Evolutionary conservation across 2,113 vertebrate genomes (phyloP).

Genomic region (Colistium nudipinnis): DNA sequence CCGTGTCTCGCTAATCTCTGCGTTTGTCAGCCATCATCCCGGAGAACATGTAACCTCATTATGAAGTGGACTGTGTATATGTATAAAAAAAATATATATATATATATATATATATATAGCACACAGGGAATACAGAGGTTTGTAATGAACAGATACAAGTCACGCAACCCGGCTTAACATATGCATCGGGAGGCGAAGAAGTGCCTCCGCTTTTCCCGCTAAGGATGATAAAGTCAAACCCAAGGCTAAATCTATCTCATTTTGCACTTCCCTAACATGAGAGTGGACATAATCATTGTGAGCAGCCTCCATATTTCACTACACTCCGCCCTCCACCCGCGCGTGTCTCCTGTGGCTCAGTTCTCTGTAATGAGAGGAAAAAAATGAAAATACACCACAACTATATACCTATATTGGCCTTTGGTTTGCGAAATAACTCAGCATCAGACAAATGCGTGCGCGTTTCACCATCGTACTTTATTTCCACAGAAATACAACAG

Average conservation of each 20-base stretch:
- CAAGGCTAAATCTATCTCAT: background rate
- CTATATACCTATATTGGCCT: background rate
- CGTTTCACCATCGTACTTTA: constrained; percentile 55
- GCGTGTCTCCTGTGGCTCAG: background rate
- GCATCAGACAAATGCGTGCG: background rate
- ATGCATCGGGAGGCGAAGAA: constrained; percentile 14
- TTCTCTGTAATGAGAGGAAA: no score
- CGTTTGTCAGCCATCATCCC: constrained; percentile 48
- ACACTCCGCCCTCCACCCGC: no score
- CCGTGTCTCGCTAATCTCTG: constrained; percentile 44
- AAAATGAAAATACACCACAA: background rate
- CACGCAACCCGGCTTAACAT: constrained; percentile 38
- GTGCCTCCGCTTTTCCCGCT: constrained; percentile 11
- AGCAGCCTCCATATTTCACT: background rate
- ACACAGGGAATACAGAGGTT: constrained; percentile 51
- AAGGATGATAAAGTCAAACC: constrained; percentile 1
- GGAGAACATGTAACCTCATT: constrained; percentile 61
- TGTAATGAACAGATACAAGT: constrained; percentile 50
- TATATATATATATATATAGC: no score
- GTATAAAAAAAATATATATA: no score
- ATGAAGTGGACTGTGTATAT: constrained; percentile 57
- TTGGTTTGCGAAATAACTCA: background rate
- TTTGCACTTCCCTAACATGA: background rate
- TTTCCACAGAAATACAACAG: constrained; percentile 51
- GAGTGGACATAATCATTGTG: background rate